Conservation (phyloP, 2,888 invertebrate genomes). For the Eilema caniola region DNA sequence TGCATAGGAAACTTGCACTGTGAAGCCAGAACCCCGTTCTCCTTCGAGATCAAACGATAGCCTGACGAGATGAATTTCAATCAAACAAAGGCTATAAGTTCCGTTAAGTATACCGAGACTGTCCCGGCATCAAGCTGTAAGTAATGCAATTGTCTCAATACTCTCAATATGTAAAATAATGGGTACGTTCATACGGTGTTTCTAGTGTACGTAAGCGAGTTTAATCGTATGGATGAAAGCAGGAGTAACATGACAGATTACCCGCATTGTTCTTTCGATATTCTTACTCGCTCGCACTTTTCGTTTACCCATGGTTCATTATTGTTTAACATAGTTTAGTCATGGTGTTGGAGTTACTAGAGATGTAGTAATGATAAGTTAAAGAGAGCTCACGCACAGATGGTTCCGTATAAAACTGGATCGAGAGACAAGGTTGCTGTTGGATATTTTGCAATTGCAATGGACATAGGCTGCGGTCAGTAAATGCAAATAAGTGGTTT, state of each 20-base stretch:
- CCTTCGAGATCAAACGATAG: too few species aligned
- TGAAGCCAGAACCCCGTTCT: too few species aligned
- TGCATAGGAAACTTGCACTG: too few species aligned
- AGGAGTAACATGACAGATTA: not conserved
- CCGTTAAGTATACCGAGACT: not conserved
- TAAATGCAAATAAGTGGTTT: not conserved
- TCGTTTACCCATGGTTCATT: not conserved
- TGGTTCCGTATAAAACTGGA: not conserved
- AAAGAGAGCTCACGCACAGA: not conserved
- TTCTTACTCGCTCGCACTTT: not conserved
- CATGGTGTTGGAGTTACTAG: too few species aligned
- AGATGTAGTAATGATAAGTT: too few species aligned
- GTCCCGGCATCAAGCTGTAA: not conserved
- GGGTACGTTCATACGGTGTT: too few species aligned
- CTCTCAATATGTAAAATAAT: too few species aligned
- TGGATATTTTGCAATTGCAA: not conserved
- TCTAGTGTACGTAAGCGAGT: not conserved
- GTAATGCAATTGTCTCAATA: not conserved
- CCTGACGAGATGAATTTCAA: not conserved
- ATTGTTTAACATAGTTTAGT: not conserved
- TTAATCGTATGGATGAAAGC: not conserved
- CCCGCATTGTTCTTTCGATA: not conserved
- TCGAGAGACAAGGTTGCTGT: not conserved
- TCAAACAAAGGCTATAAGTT: not conserved
- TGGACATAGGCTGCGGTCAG: not conserved